phyloP scores from a whole-genome alignment of 1,140 invertebrate genomes.

The Philotrypesis tridentata region DNA sequence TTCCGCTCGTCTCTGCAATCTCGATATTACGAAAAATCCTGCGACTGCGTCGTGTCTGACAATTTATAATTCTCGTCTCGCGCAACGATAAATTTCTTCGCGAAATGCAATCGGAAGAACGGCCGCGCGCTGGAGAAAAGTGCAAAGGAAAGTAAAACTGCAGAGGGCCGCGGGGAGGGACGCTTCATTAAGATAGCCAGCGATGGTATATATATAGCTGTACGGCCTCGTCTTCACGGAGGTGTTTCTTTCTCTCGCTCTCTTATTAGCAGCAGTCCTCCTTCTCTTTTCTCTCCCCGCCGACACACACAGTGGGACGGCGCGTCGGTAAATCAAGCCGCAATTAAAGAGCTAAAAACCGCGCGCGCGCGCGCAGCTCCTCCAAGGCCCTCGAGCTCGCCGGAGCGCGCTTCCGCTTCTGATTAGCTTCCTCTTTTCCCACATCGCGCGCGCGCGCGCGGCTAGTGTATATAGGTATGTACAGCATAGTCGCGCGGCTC shows the following conservation, averaged over 20 bases:
- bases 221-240: neutral
- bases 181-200: slow-evolving; percentile 28
- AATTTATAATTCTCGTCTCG: no score
- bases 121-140: no score
- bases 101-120: no score
- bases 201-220: neutral
- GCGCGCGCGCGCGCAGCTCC: slow-evolving; percentile 60
- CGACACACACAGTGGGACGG: slow-evolving; percentile 27
- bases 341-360: slow-evolving; percentile 73
- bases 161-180: neutral
- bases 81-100: no score
- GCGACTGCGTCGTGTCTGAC: no score
- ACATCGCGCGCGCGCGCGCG: no score
- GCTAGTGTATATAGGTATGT: no score
- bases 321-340: slow-evolving; percentile 67
- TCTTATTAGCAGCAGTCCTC: slow-evolving; percentile 22
- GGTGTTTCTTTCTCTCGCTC: slow-evolving; percentile 1
- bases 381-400: slow-evolving; percentile 68
- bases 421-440: slow-evolving; percentile 74
- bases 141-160: no score
- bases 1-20: no score
- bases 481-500: no score
- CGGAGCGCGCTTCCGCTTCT: slow-evolving; percentile 73
- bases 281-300: neutral
- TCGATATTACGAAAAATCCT: no score